phyloP scores from a whole-genome alignment of 2,888 invertebrate species.

The Cephus pygmeus region DNA sequence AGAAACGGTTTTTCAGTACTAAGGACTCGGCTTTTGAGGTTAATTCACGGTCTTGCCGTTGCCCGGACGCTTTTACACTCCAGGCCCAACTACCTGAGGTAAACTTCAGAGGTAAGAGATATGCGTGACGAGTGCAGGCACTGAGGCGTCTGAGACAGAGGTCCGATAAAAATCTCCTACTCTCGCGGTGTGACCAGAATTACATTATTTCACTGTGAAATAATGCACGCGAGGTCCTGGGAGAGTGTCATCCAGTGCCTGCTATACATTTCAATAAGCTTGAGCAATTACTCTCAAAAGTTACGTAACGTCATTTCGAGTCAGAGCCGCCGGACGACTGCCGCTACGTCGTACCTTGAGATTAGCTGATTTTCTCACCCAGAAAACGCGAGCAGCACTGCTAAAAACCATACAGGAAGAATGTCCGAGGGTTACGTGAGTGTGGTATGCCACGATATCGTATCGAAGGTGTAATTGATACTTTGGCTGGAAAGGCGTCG shows the following conservation, averaged over 20 bases:
- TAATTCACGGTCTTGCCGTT: background rate
- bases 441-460: background rate
- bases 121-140: conserved; percentile 45
- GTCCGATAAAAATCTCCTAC: conserved; percentile 53
- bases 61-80: background rate
- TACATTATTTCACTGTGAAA: conserved; percentile 54
- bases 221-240: conserved; percentile 51
- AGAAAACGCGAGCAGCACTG: background rate
- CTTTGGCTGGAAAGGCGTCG: background rate
- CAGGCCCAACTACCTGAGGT: background rate
- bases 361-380: background rate
- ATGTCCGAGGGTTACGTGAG: background rate
- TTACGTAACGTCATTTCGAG: conserved; percentile 29
- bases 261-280: conserved; percentile 51
- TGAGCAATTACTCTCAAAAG: conserved; percentile 36
- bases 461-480: background rate
- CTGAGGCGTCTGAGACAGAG: conserved; percentile 47
- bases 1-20: background rate
- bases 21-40: background rate
- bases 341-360: background rate
- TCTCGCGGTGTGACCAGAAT: conserved; percentile 57
- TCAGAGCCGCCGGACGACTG: background rate
- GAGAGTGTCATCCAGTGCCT: conserved; percentile 46
- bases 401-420: background rate
- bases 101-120: conserved; percentile 18